Percentiles rank a stretch among this genome's conserved stretches.
phyloP scores from a whole-genome alignment of 2,113 vertebrate genomes.

The Furnarius figulus region DNA sequence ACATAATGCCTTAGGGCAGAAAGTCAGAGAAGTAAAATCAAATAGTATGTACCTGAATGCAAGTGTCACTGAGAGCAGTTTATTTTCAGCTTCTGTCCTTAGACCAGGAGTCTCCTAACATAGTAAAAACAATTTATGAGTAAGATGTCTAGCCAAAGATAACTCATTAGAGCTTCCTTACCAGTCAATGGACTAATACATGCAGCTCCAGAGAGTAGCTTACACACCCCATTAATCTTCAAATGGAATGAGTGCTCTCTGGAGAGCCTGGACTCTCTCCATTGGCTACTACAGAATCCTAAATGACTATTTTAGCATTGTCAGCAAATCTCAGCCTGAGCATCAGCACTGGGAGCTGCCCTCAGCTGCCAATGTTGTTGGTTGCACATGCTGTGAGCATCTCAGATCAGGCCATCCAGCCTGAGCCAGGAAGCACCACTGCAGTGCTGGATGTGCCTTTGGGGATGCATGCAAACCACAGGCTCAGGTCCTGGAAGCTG shows the following conservation, averaged over 20 bases:
- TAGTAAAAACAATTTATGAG: background rate
- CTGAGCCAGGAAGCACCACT: background rate
- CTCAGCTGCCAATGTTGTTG: rapidly evolving
- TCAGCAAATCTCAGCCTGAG: background rate
- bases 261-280: background rate
- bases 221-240: background rate
- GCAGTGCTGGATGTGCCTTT: background rate
- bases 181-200: background rate
- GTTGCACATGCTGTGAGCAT: rapidly evolving
- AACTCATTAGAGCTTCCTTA: background rate
- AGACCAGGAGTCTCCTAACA: background rate
- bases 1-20: background rate
- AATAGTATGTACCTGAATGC: background rate
- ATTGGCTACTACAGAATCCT: background rate
- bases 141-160: background rate
- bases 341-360: background rate
- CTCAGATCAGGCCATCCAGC: background rate
- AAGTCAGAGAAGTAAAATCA: background rate
- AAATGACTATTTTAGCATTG: background rate
- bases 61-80: background rate
- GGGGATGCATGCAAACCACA: background rate
- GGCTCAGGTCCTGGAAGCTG: background rate
- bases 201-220: background rate
- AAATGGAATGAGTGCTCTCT: background rate
- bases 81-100: background rate